Evolutionary conservation across 2,888 invertebrate species (phyloP).

Genomic region (Drosophila anomalata): DNA sequence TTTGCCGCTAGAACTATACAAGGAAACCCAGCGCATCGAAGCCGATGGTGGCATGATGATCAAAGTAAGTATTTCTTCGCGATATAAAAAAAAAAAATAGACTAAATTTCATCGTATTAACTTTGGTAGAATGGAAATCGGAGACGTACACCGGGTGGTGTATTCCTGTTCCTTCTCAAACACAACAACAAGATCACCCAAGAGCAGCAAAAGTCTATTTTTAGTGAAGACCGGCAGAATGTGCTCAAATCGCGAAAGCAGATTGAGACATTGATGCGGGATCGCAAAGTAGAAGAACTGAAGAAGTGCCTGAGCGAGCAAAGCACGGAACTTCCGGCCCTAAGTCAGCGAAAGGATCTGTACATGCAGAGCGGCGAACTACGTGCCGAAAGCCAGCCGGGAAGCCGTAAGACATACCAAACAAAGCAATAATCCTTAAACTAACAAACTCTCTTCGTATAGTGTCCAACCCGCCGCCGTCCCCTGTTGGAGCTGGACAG

Average conservation of each 20-base stretch:
- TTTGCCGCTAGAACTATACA: conserved; percentile 90
- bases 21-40: conserved; percentile 92
- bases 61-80: conserved; percentile 85
- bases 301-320: conserved; percentile 86
- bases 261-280: conserved; percentile 85
- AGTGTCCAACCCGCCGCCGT: conserved; percentile 90
- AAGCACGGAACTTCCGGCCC: conserved; percentile 79
- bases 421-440: neutral
- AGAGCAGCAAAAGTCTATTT: conserved; percentile 88
- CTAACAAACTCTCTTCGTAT: neutral
- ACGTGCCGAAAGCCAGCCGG: conserved; percentile 73
- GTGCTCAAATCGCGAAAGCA: conserved; percentile 86
- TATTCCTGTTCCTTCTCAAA: conserved; percentile 92
- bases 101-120: neutral
- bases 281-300: conserved; percentile 88
- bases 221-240: conserved; percentile 87
- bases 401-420: conserved; percentile 62
- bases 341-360: conserved; percentile 78
- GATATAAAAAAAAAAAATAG: neutral
- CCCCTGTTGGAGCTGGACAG: conserved; percentile 89
- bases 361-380: conserved; percentile 72
- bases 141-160: conserved; percentile 93
- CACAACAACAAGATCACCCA: conserved; percentile 88
- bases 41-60: conserved; percentile 94
- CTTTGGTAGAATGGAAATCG: conserved; percentile 87